phyloP scores from a whole-genome alignment of 2,113 vertebrate genomes.

The Tapirus terrestris region DNA sequence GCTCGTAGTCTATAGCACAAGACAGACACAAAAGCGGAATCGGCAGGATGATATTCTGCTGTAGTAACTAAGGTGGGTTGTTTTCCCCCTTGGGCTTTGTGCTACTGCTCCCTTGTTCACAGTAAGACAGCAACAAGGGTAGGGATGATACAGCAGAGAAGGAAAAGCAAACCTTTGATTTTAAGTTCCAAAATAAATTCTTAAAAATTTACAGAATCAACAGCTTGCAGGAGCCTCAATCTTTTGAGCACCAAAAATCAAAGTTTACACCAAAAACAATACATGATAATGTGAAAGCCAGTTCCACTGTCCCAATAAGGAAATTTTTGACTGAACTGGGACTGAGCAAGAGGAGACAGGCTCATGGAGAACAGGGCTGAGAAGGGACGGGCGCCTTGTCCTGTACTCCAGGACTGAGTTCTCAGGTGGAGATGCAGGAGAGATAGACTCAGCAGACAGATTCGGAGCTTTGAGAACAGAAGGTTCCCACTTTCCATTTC shows the following conservation, averaged over 20 bases:
- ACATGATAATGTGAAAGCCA: neutral
- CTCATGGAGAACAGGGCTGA: neutral
- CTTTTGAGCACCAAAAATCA: neutral
- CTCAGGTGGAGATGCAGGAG: neutral
- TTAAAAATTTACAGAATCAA: neutral
- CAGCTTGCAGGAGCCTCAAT: neutral
- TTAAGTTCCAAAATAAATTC: neutral
- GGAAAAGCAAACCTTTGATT: neutral
- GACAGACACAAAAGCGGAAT: neutral
- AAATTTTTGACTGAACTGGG: rapidly evolving
- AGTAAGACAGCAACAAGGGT: neutral
- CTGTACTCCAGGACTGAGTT: neutral
- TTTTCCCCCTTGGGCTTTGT: neutral
- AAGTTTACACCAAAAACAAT: neutral
- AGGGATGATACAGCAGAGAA: neutral
- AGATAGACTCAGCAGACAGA: neutral
- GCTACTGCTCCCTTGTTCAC: neutral
- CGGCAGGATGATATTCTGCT: neutral
- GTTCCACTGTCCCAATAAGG: neutral
- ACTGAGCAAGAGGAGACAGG: neutral
- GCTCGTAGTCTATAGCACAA: neutral
- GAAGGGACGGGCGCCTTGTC: neutral
- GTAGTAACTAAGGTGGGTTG: neutral
- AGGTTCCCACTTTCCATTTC: neutral
- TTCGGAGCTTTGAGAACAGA: neutral